These are phyloP conservation scores for Crepidodera aurea DNA, from an alignment of 2,888 invertebrate genomes.

Conservation along the genomic window DNA sequence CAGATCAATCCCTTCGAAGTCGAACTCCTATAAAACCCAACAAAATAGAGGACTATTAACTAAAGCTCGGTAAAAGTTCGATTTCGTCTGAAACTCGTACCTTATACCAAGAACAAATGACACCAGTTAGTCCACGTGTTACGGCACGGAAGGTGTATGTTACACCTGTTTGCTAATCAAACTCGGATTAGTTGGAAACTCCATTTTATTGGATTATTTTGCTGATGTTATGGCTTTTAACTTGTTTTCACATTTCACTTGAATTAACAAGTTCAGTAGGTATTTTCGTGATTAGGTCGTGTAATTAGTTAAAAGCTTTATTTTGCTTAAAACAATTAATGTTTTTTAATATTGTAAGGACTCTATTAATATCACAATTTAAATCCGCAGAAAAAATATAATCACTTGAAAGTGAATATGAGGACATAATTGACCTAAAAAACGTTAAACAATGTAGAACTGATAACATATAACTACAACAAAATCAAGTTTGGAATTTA, in stretches of 20 bases:
- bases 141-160: slow-evolving; percentile 47
- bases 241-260: slow-evolving; percentile 5
- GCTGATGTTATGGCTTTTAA: slow-evolving; percentile 11
- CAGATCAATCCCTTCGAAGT: slow-evolving; percentile 51
- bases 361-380: too few relatives aligned
- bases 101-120: slow-evolving; percentile 49
- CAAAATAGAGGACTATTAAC: slow-evolving; percentile 57
- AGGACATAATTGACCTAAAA: too few relatives aligned
- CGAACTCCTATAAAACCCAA: slow-evolving; percentile 52
- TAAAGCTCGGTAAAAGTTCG: slow-evolving; percentile 54
- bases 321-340: too few relatives aligned
- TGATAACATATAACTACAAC: too few relatives aligned
- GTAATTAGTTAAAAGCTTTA: too few relatives aligned
- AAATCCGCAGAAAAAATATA: too few relatives aligned
- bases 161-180: slow-evolving; percentile 45
- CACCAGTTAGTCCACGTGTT: slow-evolving; percentile 47
- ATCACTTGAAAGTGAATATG: too few relatives aligned
- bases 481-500: too few relatives aligned
- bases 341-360: too few relatives aligned
- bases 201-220: slow-evolving; percentile 27
- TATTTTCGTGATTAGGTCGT: too few relatives aligned
- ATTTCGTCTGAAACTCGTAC: slow-evolving; percentile 48
- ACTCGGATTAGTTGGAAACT: slow-evolving; percentile 33
- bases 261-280: background rate
- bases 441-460: too few relatives aligned